Conservation (phyloP, 92 coral and sea anemone species). For the Muricea muricata region DNA sequence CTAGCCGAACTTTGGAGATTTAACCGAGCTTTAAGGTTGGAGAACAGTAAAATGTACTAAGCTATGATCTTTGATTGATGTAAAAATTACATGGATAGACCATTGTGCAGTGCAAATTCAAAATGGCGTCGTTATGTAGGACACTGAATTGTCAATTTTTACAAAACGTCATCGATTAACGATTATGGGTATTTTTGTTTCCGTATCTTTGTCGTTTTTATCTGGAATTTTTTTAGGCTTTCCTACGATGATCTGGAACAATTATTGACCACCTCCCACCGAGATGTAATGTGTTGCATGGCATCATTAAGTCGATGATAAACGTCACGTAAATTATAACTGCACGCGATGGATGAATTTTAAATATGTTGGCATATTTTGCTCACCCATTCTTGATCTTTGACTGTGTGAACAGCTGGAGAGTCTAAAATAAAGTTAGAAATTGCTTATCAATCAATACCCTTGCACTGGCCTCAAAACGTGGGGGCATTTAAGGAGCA, state of each 20-base stretch:
- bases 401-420: constrained; percentile 81
- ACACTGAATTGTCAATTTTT: too few relatives aligned
- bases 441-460: too few relatives aligned
- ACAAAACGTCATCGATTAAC: too few relatives aligned
- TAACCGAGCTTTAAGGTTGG: too few relatives aligned
- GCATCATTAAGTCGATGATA: neutral
- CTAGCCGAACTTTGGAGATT: too few relatives aligned
- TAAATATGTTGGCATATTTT: neutral
- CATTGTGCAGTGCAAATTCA: neutral
- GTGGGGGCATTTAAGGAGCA: too few relatives aligned
- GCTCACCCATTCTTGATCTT: constrained; percentile 97
- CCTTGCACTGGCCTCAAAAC: too few relatives aligned
- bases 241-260: neutral
- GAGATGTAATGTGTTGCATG: neutral
- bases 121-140: neutral
- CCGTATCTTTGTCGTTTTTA: neutral
- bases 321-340: neutral
- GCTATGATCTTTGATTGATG: too few relatives aligned
- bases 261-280: neutral
- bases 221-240: neutral
- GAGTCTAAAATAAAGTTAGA: constrained; percentile 55
- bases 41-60: too few relatives aligned
- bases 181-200: too few relatives aligned
- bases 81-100: neutral
- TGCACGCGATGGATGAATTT: neutral